These are phyloP conservation scores for Manacus vitellinus DNA, from an alignment of 2,113 vertebrate species.

Conservation along the genomic window DNA sequence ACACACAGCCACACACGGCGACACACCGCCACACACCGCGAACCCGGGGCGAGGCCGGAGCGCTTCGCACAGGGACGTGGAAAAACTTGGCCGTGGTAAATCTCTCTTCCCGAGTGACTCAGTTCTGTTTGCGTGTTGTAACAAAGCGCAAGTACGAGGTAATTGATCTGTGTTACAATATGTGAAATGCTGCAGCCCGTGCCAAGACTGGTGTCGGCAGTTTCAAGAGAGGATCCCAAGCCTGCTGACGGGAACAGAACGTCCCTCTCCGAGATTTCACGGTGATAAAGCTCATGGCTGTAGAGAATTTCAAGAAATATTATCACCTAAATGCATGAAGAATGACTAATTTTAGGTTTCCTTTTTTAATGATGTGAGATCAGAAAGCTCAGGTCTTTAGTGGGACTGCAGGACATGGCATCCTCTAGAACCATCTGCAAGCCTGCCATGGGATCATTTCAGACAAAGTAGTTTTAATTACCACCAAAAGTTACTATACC, in stretches of 20 bases:
- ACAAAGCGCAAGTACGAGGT: conserved; percentile 34
- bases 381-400: neutral
- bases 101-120: conserved; percentile 45
- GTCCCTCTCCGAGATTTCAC: conserved; percentile 43
- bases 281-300: neutral
- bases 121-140: conserved; percentile 11
- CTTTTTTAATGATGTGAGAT: neutral
- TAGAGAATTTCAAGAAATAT: neutral
- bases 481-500: neutral
- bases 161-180: conserved; percentile 62
- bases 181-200: conserved; percentile 40
- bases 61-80: neutral
- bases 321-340: conserved; percentile 14
- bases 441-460: neutral
- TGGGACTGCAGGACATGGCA: neutral
- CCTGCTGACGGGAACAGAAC: conserved; percentile 68
- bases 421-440: neutral
- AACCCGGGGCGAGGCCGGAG: neutral
- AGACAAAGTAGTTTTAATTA: neutral
- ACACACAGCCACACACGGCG: too few species aligned
- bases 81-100: neutral
- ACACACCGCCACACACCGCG: neutral
- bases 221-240: conserved; percentile 54
- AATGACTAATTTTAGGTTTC: neutral
- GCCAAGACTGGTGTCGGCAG: conserved; percentile 52